Conservation (phyloP, 2,797 vertebrate species). For the Crenichthys baileyi region DNA sequence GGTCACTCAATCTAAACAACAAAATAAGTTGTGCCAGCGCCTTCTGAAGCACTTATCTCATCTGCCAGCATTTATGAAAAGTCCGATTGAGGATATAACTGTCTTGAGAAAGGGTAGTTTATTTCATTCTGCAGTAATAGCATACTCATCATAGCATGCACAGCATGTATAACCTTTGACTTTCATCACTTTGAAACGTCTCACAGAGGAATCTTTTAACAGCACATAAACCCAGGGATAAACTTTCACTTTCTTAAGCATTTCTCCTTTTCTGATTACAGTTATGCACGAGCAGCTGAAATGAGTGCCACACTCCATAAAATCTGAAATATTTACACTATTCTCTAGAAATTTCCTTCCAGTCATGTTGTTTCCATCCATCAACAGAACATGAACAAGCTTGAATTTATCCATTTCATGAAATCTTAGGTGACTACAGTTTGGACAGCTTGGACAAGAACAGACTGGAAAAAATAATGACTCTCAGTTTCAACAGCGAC, state of each 20-base stretch:
- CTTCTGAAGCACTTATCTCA: constrained; percentile 3
- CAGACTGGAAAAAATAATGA: background rate
- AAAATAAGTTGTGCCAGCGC: constrained; percentile 4
- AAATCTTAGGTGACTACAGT: background rate
- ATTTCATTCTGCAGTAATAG: background rate
- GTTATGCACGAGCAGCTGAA: background rate
- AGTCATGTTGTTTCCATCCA: background rate
- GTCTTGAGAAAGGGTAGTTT: background rate
- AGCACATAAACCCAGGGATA: background rate
- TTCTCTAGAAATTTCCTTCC: background rate
- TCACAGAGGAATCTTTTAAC: background rate
- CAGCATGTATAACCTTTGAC: background rate
- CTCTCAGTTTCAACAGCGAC: background rate
- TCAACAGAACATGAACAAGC: background rate
- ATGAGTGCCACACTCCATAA: no score
- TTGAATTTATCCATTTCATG: background rate
- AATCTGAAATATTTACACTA: background rate
- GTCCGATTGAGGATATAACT: background rate
- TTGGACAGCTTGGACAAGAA: background rate
- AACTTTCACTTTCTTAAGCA: background rate
- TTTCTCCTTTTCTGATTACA: background rate
- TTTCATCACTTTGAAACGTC: background rate
- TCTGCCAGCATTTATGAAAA: background rate
- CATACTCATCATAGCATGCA: background rate
- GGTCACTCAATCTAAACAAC: background rate